Evolutionary conservation across 2,113 vertebrate genomes (phyloP).

Genomic region (human (Homo sapiens)): DNA sequence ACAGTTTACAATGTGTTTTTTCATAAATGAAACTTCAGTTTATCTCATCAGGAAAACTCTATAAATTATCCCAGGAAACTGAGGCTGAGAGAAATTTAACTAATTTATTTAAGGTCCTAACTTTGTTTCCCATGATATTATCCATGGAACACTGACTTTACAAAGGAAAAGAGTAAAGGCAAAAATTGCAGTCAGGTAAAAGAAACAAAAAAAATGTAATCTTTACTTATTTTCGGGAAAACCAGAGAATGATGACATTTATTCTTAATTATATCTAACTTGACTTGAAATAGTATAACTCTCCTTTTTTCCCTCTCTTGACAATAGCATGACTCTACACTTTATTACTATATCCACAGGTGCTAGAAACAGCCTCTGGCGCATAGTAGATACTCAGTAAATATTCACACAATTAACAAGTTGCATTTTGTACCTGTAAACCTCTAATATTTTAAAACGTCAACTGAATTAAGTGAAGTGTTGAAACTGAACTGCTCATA

Average conservation of each 20-base stretch:
- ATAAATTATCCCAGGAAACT: not conserved
- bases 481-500: constrained; percentile 65
- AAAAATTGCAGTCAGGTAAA: not conserved
- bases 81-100: not conserved
- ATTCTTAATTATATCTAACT: not conserved
- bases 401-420: not conserved
- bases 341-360: not conserved
- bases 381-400: not conserved
- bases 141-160: not conserved
- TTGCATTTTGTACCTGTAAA: constrained; percentile 29
- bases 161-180: not conserved
- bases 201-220: not conserved
- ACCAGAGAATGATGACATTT: not conserved
- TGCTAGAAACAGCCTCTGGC: not conserved
- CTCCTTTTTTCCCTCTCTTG: not conserved
- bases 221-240: not conserved
- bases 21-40: not conserved
- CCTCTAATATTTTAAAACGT: not conserved
- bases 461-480: not conserved
- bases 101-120: constrained; percentile 23
- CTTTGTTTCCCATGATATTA: not conserved
- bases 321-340: not conserved
- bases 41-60: constrained; percentile 21
- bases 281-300: not conserved
- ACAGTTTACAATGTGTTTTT: not conserved